Base-by-base conservation (phyloP, 2,888 invertebrate species). In the Stenurella melanura region DNA sequence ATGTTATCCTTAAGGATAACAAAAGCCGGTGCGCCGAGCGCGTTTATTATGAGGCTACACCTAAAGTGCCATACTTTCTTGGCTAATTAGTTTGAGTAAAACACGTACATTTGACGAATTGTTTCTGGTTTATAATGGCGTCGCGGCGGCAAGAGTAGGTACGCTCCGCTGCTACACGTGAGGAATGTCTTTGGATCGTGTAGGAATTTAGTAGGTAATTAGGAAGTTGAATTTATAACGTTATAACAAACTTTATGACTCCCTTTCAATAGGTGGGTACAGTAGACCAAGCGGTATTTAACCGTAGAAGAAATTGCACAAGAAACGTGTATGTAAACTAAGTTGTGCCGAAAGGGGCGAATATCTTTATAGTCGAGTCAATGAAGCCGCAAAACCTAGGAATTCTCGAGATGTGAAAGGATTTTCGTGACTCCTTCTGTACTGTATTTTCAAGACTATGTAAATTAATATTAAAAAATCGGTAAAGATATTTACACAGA, bases 61-160 rank as follows among this genome's bases (percentile, higher is more conserved):
- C 21, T 30, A 54, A 66, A 50, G 50, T 30, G 50, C 54, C 56
- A 26, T 68, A 19, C 50, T 54, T 63, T 54, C 19, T 12, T 54
- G 30, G 30, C n/a, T 56, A 68, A 68, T 68, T 68, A 50, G 67
- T 54, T 50, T 21, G 26, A 61, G n/a, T 61, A 61, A 61, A 61
- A 34, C 61, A 30, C 83, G 73, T 80, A 90, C 85, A 89, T 89
- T 81, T 61, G 30, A 30, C 30, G 61, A 10, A 61, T 61, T 61
- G 61, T 61, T 61, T 61, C 26, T 30, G 30, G n/a, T n/a, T 58
- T 30, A 2, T 21, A n/a, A 61, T 30, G 34, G 34, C 19, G 0
- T 4, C 21, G 61, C 21, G 61, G 9, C 61, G 61, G 26, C 2
- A 61, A 50, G 9, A 50, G 1, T n/a, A n/a, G n/a, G n/a, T 50